Conservation (phyloP, 2,797 vertebrate genomes). For the Nannoperca obscura region DNA sequence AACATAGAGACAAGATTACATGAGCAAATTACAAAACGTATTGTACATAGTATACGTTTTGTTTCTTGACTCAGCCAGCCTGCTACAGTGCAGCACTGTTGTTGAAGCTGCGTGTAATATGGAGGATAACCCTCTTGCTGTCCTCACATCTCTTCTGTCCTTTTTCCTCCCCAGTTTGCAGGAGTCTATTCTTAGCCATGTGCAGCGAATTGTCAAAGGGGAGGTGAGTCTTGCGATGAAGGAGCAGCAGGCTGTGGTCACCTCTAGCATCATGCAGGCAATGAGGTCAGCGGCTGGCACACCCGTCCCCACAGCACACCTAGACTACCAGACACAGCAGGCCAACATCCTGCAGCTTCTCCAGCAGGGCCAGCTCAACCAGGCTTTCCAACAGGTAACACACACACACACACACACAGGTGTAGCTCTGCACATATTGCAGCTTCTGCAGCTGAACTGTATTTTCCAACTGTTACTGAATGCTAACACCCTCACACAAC, state of each 20-base stretch:
- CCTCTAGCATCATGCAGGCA: slow-evolving; percentile 98
- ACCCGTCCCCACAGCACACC: slow-evolving; percentile 92
- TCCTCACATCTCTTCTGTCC: slow-evolving; percentile 22
- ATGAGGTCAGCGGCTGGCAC: slow-evolving; percentile 97
- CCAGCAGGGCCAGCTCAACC: slow-evolving; percentile 98
- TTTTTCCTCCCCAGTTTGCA: slow-evolving; percentile 87
- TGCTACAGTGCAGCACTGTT: neutral
- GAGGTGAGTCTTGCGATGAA: slow-evolving; percentile 97
- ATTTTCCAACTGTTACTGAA: slow-evolving; percentile 17
- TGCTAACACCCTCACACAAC: slow-evolving; percentile 10
- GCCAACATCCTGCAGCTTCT: slow-evolving; percentile 94
- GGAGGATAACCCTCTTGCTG: neutral
- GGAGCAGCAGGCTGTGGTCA: slow-evolving; percentile 96
- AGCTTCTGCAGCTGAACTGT: slow-evolving; percentile 1
- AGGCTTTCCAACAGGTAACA: slow-evolving; percentile 97
- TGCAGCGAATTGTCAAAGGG: slow-evolving; percentile 96
- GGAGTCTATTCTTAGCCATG: slow-evolving; percentile 94
- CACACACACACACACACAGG: neutral
- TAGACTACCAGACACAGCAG: slow-evolving; percentile 97
- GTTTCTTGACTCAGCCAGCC: neutral
- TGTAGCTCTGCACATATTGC: neutral
- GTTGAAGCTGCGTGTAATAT: neutral
- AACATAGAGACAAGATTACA: neutral
- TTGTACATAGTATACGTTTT: neutral
- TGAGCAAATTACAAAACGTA: neutral